Conservation (phyloP, 2,797 vertebrate genomes). For the Orientallactaga sibirica region DNA sequence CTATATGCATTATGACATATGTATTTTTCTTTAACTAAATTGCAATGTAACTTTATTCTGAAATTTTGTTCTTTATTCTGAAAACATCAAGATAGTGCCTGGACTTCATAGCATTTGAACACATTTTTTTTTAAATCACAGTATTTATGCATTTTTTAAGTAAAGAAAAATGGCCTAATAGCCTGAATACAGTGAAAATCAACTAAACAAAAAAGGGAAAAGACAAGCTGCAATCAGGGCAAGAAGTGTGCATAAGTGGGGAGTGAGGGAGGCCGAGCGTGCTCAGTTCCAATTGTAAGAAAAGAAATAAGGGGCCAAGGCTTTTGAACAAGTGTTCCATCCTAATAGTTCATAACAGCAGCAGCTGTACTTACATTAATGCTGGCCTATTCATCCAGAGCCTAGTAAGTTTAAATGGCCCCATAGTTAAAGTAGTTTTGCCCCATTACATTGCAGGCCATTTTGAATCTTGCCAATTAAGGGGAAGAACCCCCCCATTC, state of each 20-base stretch:
- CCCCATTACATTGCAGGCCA: conserved; percentile 79
- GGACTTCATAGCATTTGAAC: conserved; percentile 26
- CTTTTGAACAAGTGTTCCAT: conserved; percentile 76
- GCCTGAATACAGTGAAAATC: conserved; percentile 77
- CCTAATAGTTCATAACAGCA: conserved; percentile 75
- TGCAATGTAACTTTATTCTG: conserved; percentile 45
- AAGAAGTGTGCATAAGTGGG: conserved; percentile 38
- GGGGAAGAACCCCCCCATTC: conserved; percentile 53
- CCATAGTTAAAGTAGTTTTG: conserved; percentile 82
- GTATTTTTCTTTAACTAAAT: conserved; percentile 35
- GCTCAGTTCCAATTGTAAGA: conserved; percentile 67
- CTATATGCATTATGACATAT: neutral
- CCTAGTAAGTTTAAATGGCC: conserved; percentile 76
- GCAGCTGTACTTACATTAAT: conserved; percentile 83
- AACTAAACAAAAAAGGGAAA: conserved; percentile 77
- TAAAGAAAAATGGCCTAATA: neutral
- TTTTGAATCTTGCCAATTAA: conserved; percentile 84
- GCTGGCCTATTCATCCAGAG: conserved; percentile 80
- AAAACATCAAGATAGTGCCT: neutral
- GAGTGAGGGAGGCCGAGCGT: conserved; percentile 47
- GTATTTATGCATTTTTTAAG: conserved; percentile 4
- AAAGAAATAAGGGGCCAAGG: conserved; percentile 61
- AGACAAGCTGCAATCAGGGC: conserved; percentile 81
- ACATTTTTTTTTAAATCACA: conserved; percentile 4
- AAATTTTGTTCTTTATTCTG: neutral